Evolutionary conservation across 2,888 invertebrate genomes (phyloP), one percentile per base, ranked within the genome.

Genomic region (Tholera decimalis): DNA sequence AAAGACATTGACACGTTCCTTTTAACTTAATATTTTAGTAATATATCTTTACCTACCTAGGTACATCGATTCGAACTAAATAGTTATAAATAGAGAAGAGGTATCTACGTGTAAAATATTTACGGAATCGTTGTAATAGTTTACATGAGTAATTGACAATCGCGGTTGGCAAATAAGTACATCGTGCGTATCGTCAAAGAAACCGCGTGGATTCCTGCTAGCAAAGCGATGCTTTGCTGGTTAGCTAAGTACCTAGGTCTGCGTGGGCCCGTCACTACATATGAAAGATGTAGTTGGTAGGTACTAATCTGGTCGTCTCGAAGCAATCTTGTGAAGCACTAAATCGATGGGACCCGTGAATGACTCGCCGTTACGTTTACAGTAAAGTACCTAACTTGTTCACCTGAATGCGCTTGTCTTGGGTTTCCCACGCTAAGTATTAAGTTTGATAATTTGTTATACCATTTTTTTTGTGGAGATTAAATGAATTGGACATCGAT

Each of bases 91-190:
- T 20, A 57, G 28, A 44, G 11, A 60, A 26, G 58, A 47, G n/a
- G 9, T 13, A 39, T 24, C 49, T 59, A 46, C n/a, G 35, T 33
- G 6, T 57, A 44, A 26, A 57, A 57, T 67, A 60, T 79, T 71
- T 69, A 80, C 64, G 55, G 37, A 69, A 18, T 56, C 39, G 55
- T 53, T 66, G 63, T 50, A 68, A 58, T 64, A 77, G 82, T 87
- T 86, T 85, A 79, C 80, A 74, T 78, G 81, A 82, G 83, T 82
- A 85, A 87, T 88, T 80, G 79, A 80, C 82, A 78, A 83, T 85
- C 62, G 76, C 75, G 75, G 79, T 88, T 59, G 76, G 82, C 79
- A 89, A 89, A 89, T 86, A 87, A 66, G 63, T 76, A 55, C 71
- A 74, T 78, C 71, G 67, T 81, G 79, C 73, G 76, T 77, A 51